Evolutionary conservation across 2,113 vertebrate species (phyloP).

Genomic region (Pelecanus crispus): DNA sequence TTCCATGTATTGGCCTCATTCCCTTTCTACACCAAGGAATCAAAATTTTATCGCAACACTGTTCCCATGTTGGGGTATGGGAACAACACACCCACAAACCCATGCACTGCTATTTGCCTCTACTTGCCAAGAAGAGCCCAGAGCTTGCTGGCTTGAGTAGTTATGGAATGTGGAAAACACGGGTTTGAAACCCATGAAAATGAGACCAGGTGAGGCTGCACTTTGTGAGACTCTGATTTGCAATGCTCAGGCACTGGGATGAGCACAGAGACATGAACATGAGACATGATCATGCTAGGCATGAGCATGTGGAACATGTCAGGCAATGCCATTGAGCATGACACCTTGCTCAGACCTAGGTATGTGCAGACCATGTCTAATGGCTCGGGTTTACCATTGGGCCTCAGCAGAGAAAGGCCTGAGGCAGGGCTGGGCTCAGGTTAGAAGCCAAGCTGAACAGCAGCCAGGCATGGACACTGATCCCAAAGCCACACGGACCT

Average conservation of each 20-base stretch:
- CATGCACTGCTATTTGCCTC: not conserved
- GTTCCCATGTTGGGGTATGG: not conserved
- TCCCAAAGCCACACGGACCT: not conserved
- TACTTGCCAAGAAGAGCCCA: not conserved
- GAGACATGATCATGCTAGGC: not conserved
- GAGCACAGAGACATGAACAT: not conserved
- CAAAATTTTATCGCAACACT: not conserved
- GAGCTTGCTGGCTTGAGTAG: not conserved
- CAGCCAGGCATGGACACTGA: not conserved
- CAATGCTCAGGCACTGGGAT: not conserved
- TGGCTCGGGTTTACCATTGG: fast-evolving
- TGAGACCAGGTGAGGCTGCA: not conserved
- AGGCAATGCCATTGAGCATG: not conserved
- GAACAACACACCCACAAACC: not conserved
- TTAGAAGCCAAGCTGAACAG: not conserved
- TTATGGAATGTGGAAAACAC: not conserved
- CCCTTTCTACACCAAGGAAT: not conserved
- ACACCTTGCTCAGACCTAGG: not conserved
- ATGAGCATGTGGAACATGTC: not conserved
- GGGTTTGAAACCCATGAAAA: not conserved
- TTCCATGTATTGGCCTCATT: not conserved
- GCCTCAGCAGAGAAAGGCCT: not conserved
- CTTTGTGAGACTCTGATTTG: not conserved
- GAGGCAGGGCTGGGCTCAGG: not conserved
- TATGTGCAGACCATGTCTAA: too few species aligned